Percentiles rank a stretch among this genome's conserved stretches.
Evolutionary conservation across 2,113 vertebrate genomes (phyloP).

Genomic region (Chionomys nivalis): DNA sequence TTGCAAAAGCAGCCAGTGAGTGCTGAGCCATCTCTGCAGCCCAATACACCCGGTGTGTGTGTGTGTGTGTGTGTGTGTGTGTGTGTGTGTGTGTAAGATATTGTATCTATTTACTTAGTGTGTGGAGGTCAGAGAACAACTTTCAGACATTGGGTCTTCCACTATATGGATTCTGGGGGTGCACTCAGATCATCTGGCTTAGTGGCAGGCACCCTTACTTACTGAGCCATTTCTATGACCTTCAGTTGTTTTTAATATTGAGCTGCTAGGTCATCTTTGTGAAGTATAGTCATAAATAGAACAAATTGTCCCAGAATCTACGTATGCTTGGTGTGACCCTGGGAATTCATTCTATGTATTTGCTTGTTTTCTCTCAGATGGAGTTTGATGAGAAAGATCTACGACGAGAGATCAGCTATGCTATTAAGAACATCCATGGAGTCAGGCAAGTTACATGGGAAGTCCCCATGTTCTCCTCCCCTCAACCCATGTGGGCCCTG

Average conservation of each 20-base stretch:
- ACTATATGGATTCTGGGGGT: neutral
- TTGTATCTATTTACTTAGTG: neutral
- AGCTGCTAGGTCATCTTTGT: neutral
- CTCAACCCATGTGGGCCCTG: neutral
- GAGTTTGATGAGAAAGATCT: constrained; percentile 98
- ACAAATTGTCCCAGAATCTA: neutral
- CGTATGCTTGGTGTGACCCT: too few species aligned
- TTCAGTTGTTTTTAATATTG: neutral
- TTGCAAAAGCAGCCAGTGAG: neutral
- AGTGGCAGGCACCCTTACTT: neutral
- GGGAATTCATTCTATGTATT: neutral
- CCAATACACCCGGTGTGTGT: too few species aligned
- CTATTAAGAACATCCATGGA: constrained; percentile 98
- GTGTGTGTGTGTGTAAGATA: neutral
- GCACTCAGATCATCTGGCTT: neutral
- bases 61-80: neutral
- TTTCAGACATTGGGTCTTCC: neutral
- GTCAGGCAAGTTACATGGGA: constrained; percentile 92
- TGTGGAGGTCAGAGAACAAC: neutral
- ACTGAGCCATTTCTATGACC: neutral
- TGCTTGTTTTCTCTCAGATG: constrained; percentile 87
- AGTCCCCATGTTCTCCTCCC: neutral
- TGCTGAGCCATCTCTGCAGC: neutral
- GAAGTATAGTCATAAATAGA: neutral
- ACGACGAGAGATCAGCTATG: constrained; percentile 96